Evolutionary conservation across 2,888 invertebrate genomes (phyloP).

Genomic region (Argyresthia albistria): DNA sequence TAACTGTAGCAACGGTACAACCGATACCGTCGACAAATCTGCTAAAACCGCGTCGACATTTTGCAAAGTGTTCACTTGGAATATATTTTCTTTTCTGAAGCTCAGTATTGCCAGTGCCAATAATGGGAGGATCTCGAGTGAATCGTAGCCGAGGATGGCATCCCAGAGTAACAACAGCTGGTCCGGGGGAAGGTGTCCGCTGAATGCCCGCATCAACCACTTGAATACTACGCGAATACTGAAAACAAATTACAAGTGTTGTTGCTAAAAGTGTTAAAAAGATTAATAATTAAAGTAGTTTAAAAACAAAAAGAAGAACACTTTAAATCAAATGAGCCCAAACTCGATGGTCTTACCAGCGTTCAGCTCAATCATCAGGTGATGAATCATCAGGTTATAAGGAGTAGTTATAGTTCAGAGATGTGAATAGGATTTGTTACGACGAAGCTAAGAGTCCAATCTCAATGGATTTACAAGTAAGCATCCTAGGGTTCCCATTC

Average conservation of each 20-base stretch:
- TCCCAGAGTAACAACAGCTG: constrained; percentile 96
- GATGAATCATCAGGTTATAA: too few relatives aligned
- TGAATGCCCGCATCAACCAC: constrained; percentile 97
- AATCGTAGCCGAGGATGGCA: constrained; percentile 90
- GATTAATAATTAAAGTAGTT: too few relatives aligned
- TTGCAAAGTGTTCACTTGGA: constrained; percentile 81
- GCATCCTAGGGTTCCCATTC: too few relatives aligned
- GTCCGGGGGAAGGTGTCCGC: constrained; percentile 93
- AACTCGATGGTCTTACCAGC: too few relatives aligned
- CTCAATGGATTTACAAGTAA: too few relatives aligned
- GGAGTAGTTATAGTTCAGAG: too few relatives aligned
- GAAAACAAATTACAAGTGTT: constrained; percentile 17
- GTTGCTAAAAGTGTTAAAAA: too few relatives aligned
- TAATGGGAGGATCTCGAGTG: constrained; percentile 90
- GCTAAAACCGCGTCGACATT: constrained; percentile 90
- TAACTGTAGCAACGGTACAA: constrained; percentile 87
- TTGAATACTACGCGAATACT: constrained; percentile 94
- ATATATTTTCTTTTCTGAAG: constrained; percentile 88
- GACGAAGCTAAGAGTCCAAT: too few relatives aligned
- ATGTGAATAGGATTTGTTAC: too few relatives aligned
- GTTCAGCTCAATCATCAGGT: too few relatives aligned
- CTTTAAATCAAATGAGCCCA: too few relatives aligned
- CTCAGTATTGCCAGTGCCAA: constrained; percentile 88
- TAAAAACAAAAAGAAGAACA: too few relatives aligned
- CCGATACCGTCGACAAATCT: constrained; percentile 89